Evolutionary conservation across 2,113 vertebrate species (phyloP), one percentile per base, ranked within the genome.

Genomic region (Cranoglanis bouderius): DNA sequence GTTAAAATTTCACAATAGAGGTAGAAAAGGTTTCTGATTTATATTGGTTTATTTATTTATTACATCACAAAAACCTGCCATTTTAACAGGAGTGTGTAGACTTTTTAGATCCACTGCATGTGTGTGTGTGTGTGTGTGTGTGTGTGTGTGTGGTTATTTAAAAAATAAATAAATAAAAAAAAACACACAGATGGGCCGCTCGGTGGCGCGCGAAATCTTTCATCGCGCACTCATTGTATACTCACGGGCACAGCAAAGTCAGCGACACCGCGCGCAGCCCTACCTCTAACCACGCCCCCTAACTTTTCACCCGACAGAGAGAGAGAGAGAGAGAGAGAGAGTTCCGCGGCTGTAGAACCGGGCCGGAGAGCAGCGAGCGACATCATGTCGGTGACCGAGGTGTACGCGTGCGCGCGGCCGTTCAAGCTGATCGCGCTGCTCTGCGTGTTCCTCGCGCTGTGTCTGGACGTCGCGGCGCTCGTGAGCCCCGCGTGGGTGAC

Each of bases 401-500:
- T 93, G 87, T 94, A 91, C 18, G 93, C 94, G 92, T 93, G 94
- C 84, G 65, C 46, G 85, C 94, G 95, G n/a, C 96, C 96, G 86
- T 96, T 96, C 90, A 96, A 96, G 90, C 94, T 96, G 77, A 94
- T 96, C 90, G 96, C 96, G 0, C 92, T 97, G 91, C 92, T 96
- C 21, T 96, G 96, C 89, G 94, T 96, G 51, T 95, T 96, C 63
- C 90, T 96, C 55, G 96, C 96, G 38, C 91, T 97, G 70, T 94
- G 94, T 55, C 43, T 97, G 93, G 96, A 96, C 90, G 85, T 95
- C 90, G 95, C 94, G 57, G 96, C 96, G 49, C 93, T 97, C 63
- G 92, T 96, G 53, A 97, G 96, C 82, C 96, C 96, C 0, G 94
- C 96, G 82, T 97, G 96, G 96, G 96, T 97, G 91, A 97, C 96